A percentile compares a stretch with the other conserved stretches of the same genome.
phyloP scores from a whole-genome alignment of 1,140 invertebrate species.

The Microvelia longipes region DNA sequence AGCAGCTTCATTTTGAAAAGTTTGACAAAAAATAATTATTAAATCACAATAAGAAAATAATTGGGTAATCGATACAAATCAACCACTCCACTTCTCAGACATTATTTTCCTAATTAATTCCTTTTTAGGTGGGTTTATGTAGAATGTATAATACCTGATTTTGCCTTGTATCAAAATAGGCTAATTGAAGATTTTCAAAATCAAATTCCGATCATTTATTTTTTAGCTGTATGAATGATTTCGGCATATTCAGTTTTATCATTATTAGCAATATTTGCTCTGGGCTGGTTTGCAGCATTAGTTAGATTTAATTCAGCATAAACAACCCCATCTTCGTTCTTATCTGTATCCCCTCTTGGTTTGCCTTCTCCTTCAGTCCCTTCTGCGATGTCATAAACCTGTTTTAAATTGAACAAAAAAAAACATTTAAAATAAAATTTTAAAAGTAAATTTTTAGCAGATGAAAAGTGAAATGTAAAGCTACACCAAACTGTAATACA shows the following conservation, averaged over 20 bases:
- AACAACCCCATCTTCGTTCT: conserved; percentile 12
- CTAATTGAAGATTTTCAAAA: no score
- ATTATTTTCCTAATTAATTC: no score
- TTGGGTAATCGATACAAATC: no score
- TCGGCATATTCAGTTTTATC: conserved; percentile 18
- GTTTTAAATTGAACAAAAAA: background rate
- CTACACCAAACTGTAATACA: background rate
- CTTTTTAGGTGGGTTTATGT: no score
- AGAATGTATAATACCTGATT: no score
- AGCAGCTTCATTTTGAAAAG: no score
- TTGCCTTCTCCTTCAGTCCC: conserved; percentile 3
- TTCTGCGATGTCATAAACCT: background rate
- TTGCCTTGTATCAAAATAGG: no score
- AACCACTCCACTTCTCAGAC: no score
- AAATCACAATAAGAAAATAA: no score
- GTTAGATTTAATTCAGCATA: conserved; percentile 12
- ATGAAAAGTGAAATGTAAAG: background rate
- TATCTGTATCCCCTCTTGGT: background rate
- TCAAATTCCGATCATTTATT: conserved; percentile 2
- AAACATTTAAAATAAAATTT: background rate
- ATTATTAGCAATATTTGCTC: conserved; percentile 1
- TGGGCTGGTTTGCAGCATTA: background rate
- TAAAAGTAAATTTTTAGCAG: background rate
- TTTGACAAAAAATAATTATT: no score
- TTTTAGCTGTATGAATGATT: conserved; percentile 11